Percentiles rank a stretch among this genome's conserved stretches.
Evolutionary conservation across 2,113 vertebrate species (phyloP).

Genomic region (Ariopsis seemanni): DNA sequence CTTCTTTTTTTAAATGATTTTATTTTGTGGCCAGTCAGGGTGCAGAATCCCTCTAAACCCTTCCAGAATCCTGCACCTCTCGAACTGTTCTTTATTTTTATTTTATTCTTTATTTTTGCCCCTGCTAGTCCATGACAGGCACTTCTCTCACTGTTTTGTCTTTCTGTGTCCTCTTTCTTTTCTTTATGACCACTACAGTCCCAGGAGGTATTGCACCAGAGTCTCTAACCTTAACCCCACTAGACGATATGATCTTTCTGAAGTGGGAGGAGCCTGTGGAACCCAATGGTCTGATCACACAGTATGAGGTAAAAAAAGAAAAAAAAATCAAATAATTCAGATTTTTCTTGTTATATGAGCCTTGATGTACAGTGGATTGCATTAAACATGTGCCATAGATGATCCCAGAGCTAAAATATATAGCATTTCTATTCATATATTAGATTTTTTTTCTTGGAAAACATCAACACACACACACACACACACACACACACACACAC

Average conservation of each 20-base stretch:
- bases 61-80: slow-evolving; percentile 12
- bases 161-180: not conserved
- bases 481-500: too few relatives aligned
- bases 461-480: not conserved
- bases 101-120: slow-evolving; percentile 14
- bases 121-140: not conserved
- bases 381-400: not conserved
- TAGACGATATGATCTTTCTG: slow-evolving; percentile 95
- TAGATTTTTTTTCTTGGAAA: not conserved
- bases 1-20: slow-evolving; percentile 50
- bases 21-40: slow-evolving; percentile 31
- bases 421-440: not conserved
- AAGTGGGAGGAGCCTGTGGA: slow-evolving; percentile 96
- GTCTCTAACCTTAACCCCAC: slow-evolving; percentile 86
- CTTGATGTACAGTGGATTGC: not conserved
- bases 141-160: not conserved
- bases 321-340: too few relatives aligned
- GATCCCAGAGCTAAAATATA: not conserved
- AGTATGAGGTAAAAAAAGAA: slow-evolving; percentile 83
- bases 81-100: not conserved
- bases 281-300: slow-evolving; percentile 91
- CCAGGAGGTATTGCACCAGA: slow-evolving; percentile 89
- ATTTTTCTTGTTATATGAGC: not conserved
- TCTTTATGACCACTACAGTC: slow-evolving; percentile 67
- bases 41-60: slow-evolving; percentile 52